Percentiles rank a stretch among this genome's conserved stretches.
These are phyloP conservation scores for Nomada ruficornis DNA, from an alignment of 2,888 invertebrate species.

Conservation along the genomic window DNA sequence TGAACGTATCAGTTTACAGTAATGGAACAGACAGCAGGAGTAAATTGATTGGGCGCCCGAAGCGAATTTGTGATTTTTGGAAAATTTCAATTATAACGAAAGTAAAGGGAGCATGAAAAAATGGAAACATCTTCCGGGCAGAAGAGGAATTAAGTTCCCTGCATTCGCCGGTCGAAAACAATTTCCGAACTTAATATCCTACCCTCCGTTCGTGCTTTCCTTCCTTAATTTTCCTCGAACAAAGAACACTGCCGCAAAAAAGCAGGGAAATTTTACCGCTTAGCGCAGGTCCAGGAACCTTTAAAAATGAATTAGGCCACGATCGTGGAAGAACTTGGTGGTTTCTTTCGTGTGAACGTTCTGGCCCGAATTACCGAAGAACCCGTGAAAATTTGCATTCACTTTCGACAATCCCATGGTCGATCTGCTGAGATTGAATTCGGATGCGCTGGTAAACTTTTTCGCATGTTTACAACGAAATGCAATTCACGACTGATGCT, in stretches of 20 bases:
- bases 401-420: neutral
- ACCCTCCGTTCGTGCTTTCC: constrained; percentile 1
- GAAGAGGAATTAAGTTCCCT: constrained; percentile 34
- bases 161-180: constrained; percentile 24
- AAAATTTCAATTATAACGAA: constrained; percentile 15
- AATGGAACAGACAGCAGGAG: constrained; percentile 28
- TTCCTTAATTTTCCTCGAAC: neutral
- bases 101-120: neutral
- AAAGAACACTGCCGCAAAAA: neutral
- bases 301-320: constrained; percentile 28
- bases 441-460: too few relatives aligned
- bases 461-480: too few relatives aligned
- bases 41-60: constrained; percentile 35
- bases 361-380: constrained; percentile 11
- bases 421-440: constrained; percentile 5
- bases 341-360: neutral
- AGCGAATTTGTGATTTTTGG: constrained; percentile 20
- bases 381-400: constrained; percentile 11
- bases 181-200: constrained; percentile 28
- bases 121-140: neutral
- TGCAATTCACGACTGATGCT: too few relatives aligned
- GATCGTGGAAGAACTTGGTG: constrained; percentile 18
- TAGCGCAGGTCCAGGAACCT: neutral
- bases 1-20: constrained; percentile 14
- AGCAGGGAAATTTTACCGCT: constrained; percentile 13